phyloP scores from a whole-genome alignment of 2,888 invertebrate species.

The Amphiduros pacificus region DNA sequence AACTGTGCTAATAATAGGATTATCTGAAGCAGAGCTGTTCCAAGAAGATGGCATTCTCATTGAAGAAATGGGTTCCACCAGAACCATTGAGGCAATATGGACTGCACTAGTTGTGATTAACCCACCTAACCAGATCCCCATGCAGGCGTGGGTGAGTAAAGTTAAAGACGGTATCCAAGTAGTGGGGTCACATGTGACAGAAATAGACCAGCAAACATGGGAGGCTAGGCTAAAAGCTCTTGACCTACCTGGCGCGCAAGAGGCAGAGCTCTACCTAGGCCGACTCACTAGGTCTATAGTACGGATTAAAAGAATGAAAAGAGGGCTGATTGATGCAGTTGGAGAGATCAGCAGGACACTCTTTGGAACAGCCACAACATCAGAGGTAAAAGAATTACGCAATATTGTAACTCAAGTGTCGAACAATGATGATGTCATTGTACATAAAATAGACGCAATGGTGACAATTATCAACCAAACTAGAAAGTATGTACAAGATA shows the following conservation, averaged over 20 bases:
- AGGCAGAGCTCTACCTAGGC: neutral
- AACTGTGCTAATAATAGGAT: no score
- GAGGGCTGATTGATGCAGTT: neutral
- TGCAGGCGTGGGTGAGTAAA: slow-evolving; percentile 1
- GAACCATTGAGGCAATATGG: neutral
- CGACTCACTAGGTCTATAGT: neutral
- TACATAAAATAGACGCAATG: neutral
- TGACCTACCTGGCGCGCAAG: neutral
- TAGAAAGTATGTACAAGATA: neutral
- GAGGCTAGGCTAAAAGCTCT: neutral
- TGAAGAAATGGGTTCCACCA: neutral
- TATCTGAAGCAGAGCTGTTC: neutral
- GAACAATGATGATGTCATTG: neutral
- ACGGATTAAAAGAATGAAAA: neutral
- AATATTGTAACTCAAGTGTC: neutral
- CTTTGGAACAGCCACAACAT: neutral
- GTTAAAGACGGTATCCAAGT: neutral
- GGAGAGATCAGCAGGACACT: neutral
- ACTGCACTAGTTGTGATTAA: neutral
- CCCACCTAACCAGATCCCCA: neutral
- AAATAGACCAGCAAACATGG: neutral
- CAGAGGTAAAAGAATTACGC: neutral
- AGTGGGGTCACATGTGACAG: neutral
- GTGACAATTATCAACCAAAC: neutral
- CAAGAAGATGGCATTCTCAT: neutral